Evolutionary conservation across 23 tunicate species (phyloP), one percentile per base, ranked within the genome.

Genomic region (Ascidia mentula): DNA sequence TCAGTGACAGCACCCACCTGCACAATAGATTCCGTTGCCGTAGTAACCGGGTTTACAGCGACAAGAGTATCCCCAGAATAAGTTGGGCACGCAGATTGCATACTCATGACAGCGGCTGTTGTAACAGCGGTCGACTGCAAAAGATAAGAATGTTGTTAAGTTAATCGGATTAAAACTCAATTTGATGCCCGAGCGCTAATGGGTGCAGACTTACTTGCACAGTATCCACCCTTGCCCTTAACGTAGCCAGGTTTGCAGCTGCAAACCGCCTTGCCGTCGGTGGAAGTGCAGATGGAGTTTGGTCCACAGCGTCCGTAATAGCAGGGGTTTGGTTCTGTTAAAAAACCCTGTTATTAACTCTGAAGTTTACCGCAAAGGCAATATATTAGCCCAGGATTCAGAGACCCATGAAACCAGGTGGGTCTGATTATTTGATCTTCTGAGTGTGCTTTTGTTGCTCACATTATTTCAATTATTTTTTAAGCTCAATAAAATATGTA

Each of bases 1-100:
- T 20, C 7, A 28, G 65, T 53, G 65, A 1, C 13, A n/a, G n/a
- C n/a, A 45, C 74, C 32, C 32, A 70, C 74, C 37, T 32, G 39
- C 74, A 30, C 74, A 70, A 3, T 70, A 22, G 74, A 30, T 30
- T 9, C 74, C 74, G 74, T 70, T 70, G 37, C 74, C 74, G 39
- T 70, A 70, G 74, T 32, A 70, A 70, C 74, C 74, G 39, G 37
- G 37, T 36, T 70, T 70, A 36, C 74, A 70, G 6, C 74, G 74
- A 9, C 74, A 70, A 3, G 74, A 20, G 74, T 70, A 34, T 3
- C 74, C 74, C 37, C 37, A 70, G 39, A 70, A 34, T 22, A 7
- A 70, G 74, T 70, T 70, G 74, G 74, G 35, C n/a, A 30, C 32
- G 37, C 74, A 70, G 39, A 28, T 9, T 32, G 74, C 74, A 30